Percentiles rank a stretch among this genome's conserved stretches.
phyloP scores from a whole-genome alignment of 2,888 invertebrate genomes.

The Cephus sareptanus region DNA sequence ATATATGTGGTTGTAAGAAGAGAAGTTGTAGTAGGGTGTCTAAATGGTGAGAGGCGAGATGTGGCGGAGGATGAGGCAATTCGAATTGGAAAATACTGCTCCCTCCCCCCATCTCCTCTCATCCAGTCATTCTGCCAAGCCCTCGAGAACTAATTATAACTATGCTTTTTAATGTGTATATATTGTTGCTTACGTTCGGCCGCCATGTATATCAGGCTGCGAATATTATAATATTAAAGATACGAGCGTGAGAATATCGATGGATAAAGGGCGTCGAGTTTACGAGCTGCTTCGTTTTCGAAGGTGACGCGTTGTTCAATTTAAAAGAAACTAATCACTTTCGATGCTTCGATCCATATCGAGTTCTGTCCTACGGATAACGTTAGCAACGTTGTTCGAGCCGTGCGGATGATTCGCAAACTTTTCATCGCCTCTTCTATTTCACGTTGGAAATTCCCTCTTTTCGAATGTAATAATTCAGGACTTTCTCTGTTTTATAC shows the following conservation, averaged over 20 bases:
- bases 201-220: conserved; percentile 42
- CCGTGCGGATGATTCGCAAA: background rate
- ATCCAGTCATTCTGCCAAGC: background rate
- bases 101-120: background rate
- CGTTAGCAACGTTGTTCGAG: background rate
- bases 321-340: background rate
- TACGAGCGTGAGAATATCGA: background rate
- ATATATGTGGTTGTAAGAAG: background rate
- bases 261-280: background rate
- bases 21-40: background rate
- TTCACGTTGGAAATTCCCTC: background rate
- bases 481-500: background rate
- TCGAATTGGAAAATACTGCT: background rate
- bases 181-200: conserved; percentile 56
- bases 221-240: conserved; percentile 11
- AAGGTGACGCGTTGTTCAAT: background rate
- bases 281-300: background rate
- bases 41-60: background rate
- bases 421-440: background rate
- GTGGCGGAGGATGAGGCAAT: background rate
- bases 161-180: conserved; percentile 59
- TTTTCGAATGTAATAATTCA: background rate
- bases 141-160: conserved; percentile 26
- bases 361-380: background rate
- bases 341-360: background rate